Conservation (phyloP, 2,797 vertebrate species). For the Megalops cyprinoides region DNA sequence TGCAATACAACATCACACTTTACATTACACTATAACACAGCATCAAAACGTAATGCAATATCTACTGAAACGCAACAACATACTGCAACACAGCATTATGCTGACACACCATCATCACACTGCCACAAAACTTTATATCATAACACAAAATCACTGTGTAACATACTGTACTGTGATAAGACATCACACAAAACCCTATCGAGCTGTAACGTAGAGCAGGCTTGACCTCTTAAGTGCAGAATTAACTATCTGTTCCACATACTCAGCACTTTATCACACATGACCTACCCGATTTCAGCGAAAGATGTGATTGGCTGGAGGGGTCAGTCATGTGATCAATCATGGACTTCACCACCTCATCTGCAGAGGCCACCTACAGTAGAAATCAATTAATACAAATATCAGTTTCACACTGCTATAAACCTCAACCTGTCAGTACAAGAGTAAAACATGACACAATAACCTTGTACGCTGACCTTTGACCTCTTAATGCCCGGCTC, state of each 20-base stretch:
- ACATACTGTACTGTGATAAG: too few species aligned
- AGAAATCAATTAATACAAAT: background rate
- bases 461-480: conserved; percentile 72
- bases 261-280: background rate
- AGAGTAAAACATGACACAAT: background rate
- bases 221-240: too few species aligned
- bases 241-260: too few species aligned
- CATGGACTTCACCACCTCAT: conserved; percentile 84
- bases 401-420: conserved; percentile 15
- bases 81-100: background rate
- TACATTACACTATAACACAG: background rate
- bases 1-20: conserved; percentile 3
- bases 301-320: conserved; percentile 78
- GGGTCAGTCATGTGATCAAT: conserved; percentile 86
- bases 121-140: background rate
- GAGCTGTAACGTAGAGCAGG: too few species aligned
- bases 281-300: conserved; percentile 70
- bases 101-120: background rate
- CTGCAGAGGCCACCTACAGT: conserved; percentile 75
- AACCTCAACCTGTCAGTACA: background rate
- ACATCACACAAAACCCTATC: too few species aligned
- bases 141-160: background rate
- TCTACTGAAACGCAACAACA: background rate
- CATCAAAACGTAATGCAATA: background rate
- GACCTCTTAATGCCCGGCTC: conserved; percentile 88